Evolutionary conservation across 2,797 vertebrate species (phyloP), one percentile per base, ranked within the genome.

Genomic region (Sebastes hubbsi): DNA sequence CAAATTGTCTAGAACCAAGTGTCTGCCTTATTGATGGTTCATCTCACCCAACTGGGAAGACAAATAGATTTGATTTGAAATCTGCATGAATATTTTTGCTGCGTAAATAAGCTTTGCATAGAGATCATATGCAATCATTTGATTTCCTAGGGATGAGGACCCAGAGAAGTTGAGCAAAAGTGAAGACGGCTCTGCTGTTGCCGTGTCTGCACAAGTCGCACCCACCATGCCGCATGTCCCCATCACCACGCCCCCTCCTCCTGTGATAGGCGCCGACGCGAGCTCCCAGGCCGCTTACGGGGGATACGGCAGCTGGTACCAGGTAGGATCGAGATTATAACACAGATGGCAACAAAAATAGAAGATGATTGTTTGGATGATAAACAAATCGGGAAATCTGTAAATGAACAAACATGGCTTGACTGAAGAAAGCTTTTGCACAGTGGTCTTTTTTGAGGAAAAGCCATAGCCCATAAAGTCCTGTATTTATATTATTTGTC

Each of bases 241-340:
- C 72, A 95, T 96, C 77, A 94, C 93, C 8, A 94, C 95, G 0
- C 90, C 94, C 9, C 95, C 95, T 46, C 94, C 95, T 5, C 83
- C 94, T 10, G 84, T 95, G 85, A 89, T 94, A 90, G 94, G 92
- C 4, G 29, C 88, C 0, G 96, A 97, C 62, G 75, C 83, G 75
- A 95, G 80, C 5, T 54, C 85, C 24, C 92, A 88, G 27, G 16
- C 88, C 0, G 83, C 89, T 1, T 96, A 96, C 22, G 95, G 93
- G 22, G 92, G 83, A 49, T 97, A 96, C 82, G 72, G 84, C 83
- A 95, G 77, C 89, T 97, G 96, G 96, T 96, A 96, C 87, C 96
- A 97, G 96, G 96, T 97, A 83, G 12, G 59, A 2, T 11, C 9
- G 3, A 80, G 20, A 55, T 64, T 32, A 56, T 1, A 16, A 34